Conservation (phyloP, 2,113 vertebrate genomes). For the Struthio camelus region DNA sequence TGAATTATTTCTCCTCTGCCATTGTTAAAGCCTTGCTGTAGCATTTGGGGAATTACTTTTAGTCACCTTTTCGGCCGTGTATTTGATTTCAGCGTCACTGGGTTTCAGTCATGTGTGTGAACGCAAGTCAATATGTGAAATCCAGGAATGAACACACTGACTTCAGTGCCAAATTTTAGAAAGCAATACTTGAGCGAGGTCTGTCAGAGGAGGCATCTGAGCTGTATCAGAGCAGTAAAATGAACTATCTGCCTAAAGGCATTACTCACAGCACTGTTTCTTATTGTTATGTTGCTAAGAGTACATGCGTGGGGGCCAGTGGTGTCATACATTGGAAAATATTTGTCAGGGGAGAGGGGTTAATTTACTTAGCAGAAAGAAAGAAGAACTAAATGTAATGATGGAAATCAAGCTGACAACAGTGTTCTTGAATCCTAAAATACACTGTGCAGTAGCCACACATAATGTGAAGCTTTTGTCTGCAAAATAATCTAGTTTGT, state of each 20-base stretch:
- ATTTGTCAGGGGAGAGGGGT: not conserved
- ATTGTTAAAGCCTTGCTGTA: not conserved
- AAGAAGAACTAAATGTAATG: not conserved
- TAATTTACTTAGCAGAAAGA: not conserved
- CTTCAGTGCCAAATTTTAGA: not conserved
- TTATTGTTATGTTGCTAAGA: not conserved
- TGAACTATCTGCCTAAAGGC: not conserved
- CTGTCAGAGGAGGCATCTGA: not conserved
- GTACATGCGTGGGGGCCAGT: not conserved
- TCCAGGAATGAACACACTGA: not conserved
- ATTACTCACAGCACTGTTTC: not conserved
- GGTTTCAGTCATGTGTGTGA: not conserved
- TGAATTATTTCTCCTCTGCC: not conserved
- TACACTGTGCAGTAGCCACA: not conserved
- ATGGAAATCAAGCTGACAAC: not conserved
- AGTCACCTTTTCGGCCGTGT: not conserved
- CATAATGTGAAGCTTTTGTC: not conserved
- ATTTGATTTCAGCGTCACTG: not conserved
- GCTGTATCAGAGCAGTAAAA: not conserved
- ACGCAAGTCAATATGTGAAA: not conserved
- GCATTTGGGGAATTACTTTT: not conserved
- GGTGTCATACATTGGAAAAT: not conserved
- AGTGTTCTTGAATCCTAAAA: not conserved
- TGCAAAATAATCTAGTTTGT: not conserved
- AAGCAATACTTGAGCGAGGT: not conserved